A percentile compares a stretch with the other conserved stretches of the same genome.
These are phyloP conservation scores for Dipodomys ordii DNA, from an alignment of 2,113 vertebrate genomes.

Conservation along the genomic window DNA sequence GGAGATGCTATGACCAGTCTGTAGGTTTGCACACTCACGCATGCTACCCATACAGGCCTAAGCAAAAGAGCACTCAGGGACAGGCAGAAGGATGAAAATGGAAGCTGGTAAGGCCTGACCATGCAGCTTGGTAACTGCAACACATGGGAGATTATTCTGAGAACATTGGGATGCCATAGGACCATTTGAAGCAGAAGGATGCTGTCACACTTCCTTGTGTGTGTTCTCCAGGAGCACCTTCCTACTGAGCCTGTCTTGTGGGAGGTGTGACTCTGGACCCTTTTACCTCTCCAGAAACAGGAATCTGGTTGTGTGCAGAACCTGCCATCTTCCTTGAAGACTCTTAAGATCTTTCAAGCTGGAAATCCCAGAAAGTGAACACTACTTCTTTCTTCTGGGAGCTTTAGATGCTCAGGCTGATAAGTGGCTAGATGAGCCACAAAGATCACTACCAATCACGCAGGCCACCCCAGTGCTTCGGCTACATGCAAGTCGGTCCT, in stretches of 20 bases:
- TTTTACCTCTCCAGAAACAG: neutral
- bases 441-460: neutral
- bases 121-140: neutral
- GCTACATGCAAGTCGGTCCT: neutral
- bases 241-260: fast-evolving
- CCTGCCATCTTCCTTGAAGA: neutral
- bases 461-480: neutral
- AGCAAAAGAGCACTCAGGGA: neutral
- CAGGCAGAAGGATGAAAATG: neutral
- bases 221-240: neutral
- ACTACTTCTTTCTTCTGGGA: neutral
- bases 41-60: no score
- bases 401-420: neutral
- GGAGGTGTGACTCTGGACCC: neutral
- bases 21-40: no score
- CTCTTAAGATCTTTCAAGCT: neutral
- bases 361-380: neutral
- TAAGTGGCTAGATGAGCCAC: neutral
- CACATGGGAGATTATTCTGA: neutral
- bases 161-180: neutral
- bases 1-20: no score
- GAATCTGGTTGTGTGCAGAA: neutral
- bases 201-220: no score
- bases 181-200: neutral
- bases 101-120: neutral